Base-by-base conservation (phyloP, 2,113 vertebrate genomes). In the Lethenteron reissneri region DNA sequence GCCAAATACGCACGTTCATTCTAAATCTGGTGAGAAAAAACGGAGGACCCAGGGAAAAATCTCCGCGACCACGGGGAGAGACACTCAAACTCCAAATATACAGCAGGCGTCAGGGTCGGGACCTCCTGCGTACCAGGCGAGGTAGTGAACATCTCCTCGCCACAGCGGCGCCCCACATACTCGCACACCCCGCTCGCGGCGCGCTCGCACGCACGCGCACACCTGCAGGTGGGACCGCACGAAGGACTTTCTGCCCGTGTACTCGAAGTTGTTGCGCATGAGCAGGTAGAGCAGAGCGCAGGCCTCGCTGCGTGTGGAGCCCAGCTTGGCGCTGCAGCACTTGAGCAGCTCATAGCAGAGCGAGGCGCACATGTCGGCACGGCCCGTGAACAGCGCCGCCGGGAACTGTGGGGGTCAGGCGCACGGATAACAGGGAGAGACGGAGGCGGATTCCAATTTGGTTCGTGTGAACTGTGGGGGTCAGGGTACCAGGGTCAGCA, bases 221-320 rank as follows among this genome's bases (percentile, higher is more conserved):
- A 95, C 94, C 81, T 99, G 91, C 62, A 99, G 76, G 79, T 99
- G 94, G 0, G 94, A 97, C 75, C 94, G 84, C 70, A 99, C 91
- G 69, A 99, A 99, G 70, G 89, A 96, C 71, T 88, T 95, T 78
- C 94, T 90, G 4, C 89, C 84, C 0, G 90, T 99, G 81, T 94
- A 99, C 79, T 99, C 94, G n/a, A 99, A 97, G 79, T 99, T 99
- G 81, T 91, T 96, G 77, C 89, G 87, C 94, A 99, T 99, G 73
- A 99, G 84, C 78, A 97, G 96, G 77, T 99, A 99, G 11, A 99
- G 87, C 70, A 99, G 84, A 70, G 94, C 89, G 1, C 92, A 95
- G 3, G 94, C 89, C 13, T 99, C 94, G 0, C 83, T 88, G 58
- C 94, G 83, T 75, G 96, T 94, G 76, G 88, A 90, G 80, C 92